Conservation (phyloP, 2,113 vertebrate genomes). For the Hemiscyllium ocellatum region DNA sequence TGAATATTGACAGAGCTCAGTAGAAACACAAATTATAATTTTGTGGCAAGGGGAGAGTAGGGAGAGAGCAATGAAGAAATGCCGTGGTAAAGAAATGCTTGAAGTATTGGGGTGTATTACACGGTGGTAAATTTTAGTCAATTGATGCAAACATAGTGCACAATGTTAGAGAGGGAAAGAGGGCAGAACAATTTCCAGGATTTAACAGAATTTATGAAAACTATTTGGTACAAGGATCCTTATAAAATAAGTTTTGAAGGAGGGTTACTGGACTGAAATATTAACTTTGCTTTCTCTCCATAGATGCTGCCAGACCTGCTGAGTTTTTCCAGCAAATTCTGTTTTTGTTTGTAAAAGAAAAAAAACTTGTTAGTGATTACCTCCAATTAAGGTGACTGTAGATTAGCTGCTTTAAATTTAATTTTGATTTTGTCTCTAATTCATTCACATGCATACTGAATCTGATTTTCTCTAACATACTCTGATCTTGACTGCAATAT, state of each 20-base stretch:
- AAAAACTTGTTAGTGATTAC: background rate
- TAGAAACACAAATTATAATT: background rate
- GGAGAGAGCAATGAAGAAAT: background rate
- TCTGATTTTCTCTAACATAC: background rate
- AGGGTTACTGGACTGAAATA: too few species aligned
- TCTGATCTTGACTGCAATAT: background rate
- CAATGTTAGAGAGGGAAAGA: background rate
- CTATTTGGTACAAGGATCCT: background rate
- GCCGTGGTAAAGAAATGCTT: background rate
- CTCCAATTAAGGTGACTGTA: background rate
- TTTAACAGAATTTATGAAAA: background rate
- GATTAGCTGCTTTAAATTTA: background rate
- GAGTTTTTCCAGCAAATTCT: too few species aligned
- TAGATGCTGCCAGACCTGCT: too few species aligned
- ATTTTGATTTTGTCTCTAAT: background rate
- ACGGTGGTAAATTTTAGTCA: background rate
- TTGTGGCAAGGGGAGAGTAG: background rate
- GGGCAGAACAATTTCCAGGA: background rate
- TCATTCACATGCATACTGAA: background rate
- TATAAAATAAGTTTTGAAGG: background rate
- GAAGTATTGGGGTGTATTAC: background rate
- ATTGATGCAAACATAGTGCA: background rate
- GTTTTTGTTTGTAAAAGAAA: background rate
- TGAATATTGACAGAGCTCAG: background rate
- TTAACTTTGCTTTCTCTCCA: too few species aligned